These are phyloP conservation scores for Prunella fulvescens DNA, from an alignment of 2,113 vertebrate species.

Conservation along the genomic window DNA sequence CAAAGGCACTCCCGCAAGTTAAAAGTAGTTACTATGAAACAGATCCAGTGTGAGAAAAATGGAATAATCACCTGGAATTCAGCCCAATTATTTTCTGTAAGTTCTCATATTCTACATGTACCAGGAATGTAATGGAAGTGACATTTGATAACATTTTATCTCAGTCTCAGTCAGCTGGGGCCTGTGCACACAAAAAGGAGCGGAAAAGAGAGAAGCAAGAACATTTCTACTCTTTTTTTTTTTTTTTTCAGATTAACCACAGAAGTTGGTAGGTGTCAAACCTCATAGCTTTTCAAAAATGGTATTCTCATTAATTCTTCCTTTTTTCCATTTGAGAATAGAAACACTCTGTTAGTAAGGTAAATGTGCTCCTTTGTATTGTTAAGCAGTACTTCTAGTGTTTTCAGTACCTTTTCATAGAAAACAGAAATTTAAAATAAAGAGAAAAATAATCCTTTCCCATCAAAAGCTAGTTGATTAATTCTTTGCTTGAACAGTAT, in stretches of 20 bases:
- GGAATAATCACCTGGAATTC: not conserved
- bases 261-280: conserved; percentile 35
- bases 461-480: not conserved
- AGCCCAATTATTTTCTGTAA: not conserved
- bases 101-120: not conserved
- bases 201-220: conserved; percentile 3
- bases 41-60: not conserved
- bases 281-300: not conserved
- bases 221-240: not conserved
- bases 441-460: not conserved
- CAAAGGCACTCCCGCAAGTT: not conserved
- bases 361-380: conserved; percentile 7
- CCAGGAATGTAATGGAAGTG: not conserved
- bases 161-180: conserved; percentile 9
- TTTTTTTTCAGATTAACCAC: not conserved
- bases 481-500: not conserved
- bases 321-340: conserved; percentile 9
- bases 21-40: not conserved
- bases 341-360: not conserved
- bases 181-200: not conserved
- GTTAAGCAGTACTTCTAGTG: not conserved
- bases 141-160: not conserved
- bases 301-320: not conserved
- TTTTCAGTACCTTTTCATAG: conserved; percentile 28
- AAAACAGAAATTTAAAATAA: not conserved